Base-by-base conservation (phyloP, 2,888 invertebrate genomes). In the Synergus gifuensis region DNA sequence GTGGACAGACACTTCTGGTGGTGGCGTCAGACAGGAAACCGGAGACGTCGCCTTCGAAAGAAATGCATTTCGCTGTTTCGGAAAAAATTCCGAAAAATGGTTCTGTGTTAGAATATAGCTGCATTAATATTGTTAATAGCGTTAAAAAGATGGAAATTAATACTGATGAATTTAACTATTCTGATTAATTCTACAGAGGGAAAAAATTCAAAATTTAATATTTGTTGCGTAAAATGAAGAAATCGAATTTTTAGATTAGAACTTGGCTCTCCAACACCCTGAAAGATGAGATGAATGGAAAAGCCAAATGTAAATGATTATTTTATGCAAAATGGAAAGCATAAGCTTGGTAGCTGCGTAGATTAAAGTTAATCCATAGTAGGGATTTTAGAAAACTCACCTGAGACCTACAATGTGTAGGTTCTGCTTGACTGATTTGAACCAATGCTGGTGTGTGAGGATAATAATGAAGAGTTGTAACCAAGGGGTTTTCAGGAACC, bases 1-100 rank as follows among this genome's bases (percentile, higher is more conserved):
- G 81, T 91, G 89, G 78, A 89, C 44, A 63, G 94, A 93, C 0
- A 93, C 92, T 85, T 94, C 94, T 0, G 95, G 94, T 0, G 94
- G 94, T 0, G 96, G 95, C 0, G 95, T 95, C 28, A 95, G 93
- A 80, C 95, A 94, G 81, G 94, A 94, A 0, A 93, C 93, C 28
- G 92, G 92, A 9, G 92, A 92, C 40, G 94, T 94, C 36, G 94
- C 94, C 88, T 94, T 88, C 76, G 88, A 86, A 85, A 90, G 82
- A 88, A 90, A 89, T 81, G 85, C 84, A 86, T 90, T 86, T 87
- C 89, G 85, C 88, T 90, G 88, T 90, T 90, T 66, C 84, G 79
- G 79, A 78, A 83, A 83, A 76, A 77, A 78, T 81, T 79, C 76
- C 78, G 66, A 67, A 80, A 78, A 78, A 73, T 76, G 14, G 66